Evolutionary conservation across 2,888 invertebrate species (phyloP).

Genomic region (Plebejus anna): DNA sequence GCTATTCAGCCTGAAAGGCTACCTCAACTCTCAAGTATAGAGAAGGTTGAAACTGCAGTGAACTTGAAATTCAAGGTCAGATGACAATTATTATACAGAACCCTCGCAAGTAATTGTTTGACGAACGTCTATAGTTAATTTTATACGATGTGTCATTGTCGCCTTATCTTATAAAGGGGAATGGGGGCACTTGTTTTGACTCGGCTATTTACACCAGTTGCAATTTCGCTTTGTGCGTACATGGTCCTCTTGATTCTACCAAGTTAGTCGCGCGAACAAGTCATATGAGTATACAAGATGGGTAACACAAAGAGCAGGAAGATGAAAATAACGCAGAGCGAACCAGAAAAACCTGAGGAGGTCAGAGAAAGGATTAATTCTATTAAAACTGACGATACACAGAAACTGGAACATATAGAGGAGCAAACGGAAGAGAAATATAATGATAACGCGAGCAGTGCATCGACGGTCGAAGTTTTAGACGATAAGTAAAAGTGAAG

Average conservation of each 20-base stretch:
- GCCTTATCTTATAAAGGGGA: constrained; percentile 58
- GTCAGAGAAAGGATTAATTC: constrained; percentile 56
- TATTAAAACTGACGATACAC: constrained; percentile 54
- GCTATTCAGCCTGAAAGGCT: background rate
- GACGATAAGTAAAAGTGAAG: constrained; percentile 61
- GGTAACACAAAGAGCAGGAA: constrained; percentile 70
- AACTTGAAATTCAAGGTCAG: background rate
- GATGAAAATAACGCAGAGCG: constrained; percentile 62
- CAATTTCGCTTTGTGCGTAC: constrained; percentile 61
- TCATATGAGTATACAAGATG: constrained; percentile 55
- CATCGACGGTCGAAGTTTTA: constrained; percentile 71
- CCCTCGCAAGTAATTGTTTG: background rate
- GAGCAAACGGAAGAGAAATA: constrained; percentile 52
- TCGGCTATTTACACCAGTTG: constrained; percentile 56
- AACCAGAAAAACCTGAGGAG: constrained; percentile 47
- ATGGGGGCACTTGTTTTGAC: constrained; percentile 56
- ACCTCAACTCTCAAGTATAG: background rate
- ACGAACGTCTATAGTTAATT: constrained; percentile 23
- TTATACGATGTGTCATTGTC: constrained; percentile 63
- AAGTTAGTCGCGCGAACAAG: constrained; percentile 38
- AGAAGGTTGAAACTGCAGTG: background rate
- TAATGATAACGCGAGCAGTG: constrained; percentile 68
- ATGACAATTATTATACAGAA: background rate
- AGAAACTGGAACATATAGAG: constrained; percentile 38
- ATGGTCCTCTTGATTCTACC: constrained; percentile 48